Evolutionary conservation across 2,888 invertebrate genomes (phyloP).

Genomic region (Aporophyla lueneburgensis): DNA sequence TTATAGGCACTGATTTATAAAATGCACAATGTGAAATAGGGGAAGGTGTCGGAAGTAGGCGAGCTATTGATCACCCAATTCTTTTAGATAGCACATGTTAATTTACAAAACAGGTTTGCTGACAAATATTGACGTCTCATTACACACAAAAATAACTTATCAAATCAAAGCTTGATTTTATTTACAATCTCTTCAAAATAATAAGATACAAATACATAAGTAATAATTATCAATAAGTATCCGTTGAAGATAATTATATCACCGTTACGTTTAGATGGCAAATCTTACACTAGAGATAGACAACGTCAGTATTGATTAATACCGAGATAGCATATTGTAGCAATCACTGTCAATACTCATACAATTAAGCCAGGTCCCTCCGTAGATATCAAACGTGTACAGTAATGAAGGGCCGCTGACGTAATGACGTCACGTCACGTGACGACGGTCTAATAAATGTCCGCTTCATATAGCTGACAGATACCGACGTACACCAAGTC

Average conservation of each 20-base stretch:
- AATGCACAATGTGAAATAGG: too few relatives aligned
- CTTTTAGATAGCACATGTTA: too few relatives aligned
- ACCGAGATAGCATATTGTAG: background rate
- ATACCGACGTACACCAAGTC: background rate
- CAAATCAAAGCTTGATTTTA: background rate
- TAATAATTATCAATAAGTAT: background rate
- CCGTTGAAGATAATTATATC: background rate
- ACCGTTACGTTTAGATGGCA: too few relatives aligned
- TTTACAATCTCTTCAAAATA: background rate
- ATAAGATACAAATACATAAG: background rate
- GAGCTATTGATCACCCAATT: too few relatives aligned
- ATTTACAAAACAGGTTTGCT: too few relatives aligned
- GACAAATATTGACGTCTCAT: background rate
- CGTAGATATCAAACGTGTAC: background rate
- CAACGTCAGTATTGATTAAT: too few relatives aligned
- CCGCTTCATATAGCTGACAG: slow-evolving; percentile 12
- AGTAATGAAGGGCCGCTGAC: slow-evolving; percentile 33
- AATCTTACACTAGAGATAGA: too few relatives aligned
- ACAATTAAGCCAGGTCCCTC: background rate
- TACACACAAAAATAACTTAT: background rate
- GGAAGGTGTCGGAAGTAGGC: too few relatives aligned
- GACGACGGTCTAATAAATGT: slow-evolving; percentile 50
- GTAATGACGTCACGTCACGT: slow-evolving; percentile 31
- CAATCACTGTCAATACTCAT: background rate
- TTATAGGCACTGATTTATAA: too few relatives aligned